Conservation (phyloP, 2,797 vertebrate genomes). For the Chaetodon trifasciatus region DNA sequence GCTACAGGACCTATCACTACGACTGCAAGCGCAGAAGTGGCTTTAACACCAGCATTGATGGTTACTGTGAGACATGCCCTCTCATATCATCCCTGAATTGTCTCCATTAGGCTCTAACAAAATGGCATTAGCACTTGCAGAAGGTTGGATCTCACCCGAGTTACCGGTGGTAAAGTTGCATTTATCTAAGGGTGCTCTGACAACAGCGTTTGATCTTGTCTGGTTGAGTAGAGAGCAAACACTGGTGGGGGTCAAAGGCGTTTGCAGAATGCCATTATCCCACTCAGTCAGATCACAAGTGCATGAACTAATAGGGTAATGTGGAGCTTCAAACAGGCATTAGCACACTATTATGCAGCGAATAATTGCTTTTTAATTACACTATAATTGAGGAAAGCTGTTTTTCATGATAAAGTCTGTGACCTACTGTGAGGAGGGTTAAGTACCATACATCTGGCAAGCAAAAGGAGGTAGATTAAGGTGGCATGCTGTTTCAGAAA, state of each 20-base stretch:
- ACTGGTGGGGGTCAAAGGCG: slow-evolving; percentile 43
- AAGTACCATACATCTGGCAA: neutral
- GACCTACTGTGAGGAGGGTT: neutral
- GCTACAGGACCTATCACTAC: slow-evolving; percentile 65
- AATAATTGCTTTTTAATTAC: slow-evolving; percentile 61
- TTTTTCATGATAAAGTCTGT: slow-evolving; percentile 35
- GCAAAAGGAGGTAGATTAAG: neutral
- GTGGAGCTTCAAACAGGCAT: slow-evolving; percentile 37
- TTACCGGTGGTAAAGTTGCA: slow-evolving; percentile 43
- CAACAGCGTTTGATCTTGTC: slow-evolving; percentile 73
- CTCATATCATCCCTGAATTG: slow-evolving; percentile 21
- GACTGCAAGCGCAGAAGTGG: slow-evolving; percentile 22
- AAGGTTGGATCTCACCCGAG: slow-evolving; percentile 44
- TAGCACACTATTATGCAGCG: slow-evolving; percentile 38
- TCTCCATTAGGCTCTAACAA: slow-evolving; percentile 23
- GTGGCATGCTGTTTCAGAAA: neutral
- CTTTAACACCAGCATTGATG: neutral
- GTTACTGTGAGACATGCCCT: slow-evolving; percentile 1
- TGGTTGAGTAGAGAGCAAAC: slow-evolving; percentile 69
- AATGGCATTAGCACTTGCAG: slow-evolving; percentile 24
- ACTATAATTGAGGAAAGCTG: slow-evolving; percentile 31
- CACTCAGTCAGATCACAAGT: slow-evolving; percentile 57
- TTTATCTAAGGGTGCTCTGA: slow-evolving; percentile 56
- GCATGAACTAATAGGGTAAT: slow-evolving; percentile 36
- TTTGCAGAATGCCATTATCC: slow-evolving; percentile 66